Evolutionary conservation across 2,797 vertebrate species (phyloP).

Genomic region (Schizopygopsis pylzovi): DNA sequence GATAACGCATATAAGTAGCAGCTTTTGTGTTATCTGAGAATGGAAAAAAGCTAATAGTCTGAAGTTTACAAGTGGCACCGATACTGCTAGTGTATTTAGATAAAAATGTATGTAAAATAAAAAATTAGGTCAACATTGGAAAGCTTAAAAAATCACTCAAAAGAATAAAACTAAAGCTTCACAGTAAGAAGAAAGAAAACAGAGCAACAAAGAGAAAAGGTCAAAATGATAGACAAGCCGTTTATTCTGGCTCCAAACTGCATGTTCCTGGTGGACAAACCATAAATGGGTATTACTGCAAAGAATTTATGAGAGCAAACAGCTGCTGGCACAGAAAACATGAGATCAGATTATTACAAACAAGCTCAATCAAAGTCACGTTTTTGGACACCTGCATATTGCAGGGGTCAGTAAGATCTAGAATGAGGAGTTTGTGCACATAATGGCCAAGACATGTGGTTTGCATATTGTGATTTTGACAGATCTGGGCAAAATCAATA

Average conservation of each 20-base stretch:
- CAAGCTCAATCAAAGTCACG: constrained; percentile 34
- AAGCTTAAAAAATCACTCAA: neutral
- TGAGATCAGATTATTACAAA: neutral
- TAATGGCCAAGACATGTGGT: neutral
- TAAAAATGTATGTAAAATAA: neutral
- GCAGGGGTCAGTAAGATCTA: neutral
- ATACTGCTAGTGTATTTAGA: neutral
- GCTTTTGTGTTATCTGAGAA: neutral
- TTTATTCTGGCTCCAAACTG: constrained; percentile 15
- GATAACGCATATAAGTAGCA: neutral
- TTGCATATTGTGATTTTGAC: neutral
- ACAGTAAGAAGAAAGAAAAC: neutral
- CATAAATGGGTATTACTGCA: constrained; percentile 39
- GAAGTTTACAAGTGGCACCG: neutral
- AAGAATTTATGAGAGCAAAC: constrained; percentile 21
- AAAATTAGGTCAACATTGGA: neutral
- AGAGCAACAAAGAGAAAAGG: neutral
- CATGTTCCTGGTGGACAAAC: constrained; percentile 25
- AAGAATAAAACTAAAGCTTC: constrained; percentile 6
- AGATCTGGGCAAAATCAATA: neutral
- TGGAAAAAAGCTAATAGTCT: neutral
- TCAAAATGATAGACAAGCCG: neutral
- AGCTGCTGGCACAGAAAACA: constrained; percentile 9
- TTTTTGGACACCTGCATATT: constrained; percentile 20
- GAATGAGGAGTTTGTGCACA: neutral